Base-by-base conservation (phyloP, 2,113 vertebrate species). In the Dryoscopus gambensis region DNA sequence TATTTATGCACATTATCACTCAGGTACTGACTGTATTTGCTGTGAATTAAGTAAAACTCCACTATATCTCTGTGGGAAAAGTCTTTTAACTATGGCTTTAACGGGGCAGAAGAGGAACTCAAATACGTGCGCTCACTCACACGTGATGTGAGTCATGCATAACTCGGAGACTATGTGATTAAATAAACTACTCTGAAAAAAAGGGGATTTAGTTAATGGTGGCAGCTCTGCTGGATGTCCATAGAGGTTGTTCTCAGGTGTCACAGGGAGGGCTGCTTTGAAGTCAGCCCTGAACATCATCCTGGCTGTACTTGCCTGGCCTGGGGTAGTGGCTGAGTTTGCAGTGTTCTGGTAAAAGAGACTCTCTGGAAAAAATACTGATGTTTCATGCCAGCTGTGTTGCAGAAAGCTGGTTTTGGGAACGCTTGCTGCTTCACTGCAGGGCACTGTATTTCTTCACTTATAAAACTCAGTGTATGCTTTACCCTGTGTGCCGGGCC, bases 301-400 rank as follows among this genome's bases (percentile, higher is more conserved):
- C 30, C 28, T 9, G 22, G 31, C 40, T 42, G 4, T 35, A 10
- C 16, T 78, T 2, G 2, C 16, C 27, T 1, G 1, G 35, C 47
- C 31, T 35, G 1, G 1, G 1, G 11, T 3, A 0, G n/a, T 7
- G 21, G 19, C 62, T 1, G 8, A 37, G 17, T 78, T 81, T 46
- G 46, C 40, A 84, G 22, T 17, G 28, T 40, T 84, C 73, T 37
- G 19, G 42, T 84, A 49, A 62, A 75, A 68, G 19, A 71, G 39
- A 44, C 12, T 71, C 31, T 67, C 35, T 84, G 85, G 53, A 81
- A 84, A 76, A 79, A 63, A 24, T 33, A 30, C 2, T 24, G 27
- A 7, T 7, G 4, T 65, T 93, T 68, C 1, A 1, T 57, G 53
- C 40, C 87, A 53, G 42, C 71, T 25, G 24, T 16, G 6, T 20